Evolutionary conservation across 2,797 vertebrate genomes (phyloP), one percentile per base, ranked within the genome.

Genomic region (Characodon lateralis): DNA sequence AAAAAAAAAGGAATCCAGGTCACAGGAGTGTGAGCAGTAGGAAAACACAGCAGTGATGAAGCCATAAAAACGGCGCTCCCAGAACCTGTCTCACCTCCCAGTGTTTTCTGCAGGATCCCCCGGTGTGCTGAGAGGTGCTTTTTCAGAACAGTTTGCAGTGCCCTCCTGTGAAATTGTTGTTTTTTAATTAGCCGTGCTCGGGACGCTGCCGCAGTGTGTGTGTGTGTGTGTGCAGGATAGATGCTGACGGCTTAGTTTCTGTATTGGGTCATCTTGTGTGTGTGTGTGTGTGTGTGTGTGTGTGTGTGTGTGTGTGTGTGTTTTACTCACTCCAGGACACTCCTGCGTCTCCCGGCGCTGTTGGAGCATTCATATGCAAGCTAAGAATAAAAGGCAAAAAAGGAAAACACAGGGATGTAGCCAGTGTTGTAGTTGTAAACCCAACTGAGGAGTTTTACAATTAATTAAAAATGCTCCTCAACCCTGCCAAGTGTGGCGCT

Each of bases 171-270:
- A 93, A 95, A 93, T 93, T 96, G 94, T 96, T 96, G 94, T 95
- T 96, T 96, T 95, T 96, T 96, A 96, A 96, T 96, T 96, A 96
- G 94, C 92, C 82, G 79, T 91, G 91, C 91, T 94, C 76, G 87
- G 93, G 89, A 91, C 91, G 87, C 86, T 84, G 89, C 91, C 79
- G 87, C 87, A 73, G 84, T 80, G 89, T 86, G 85, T 31, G 59
- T 66, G 35, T 65, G 35, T 13, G 83, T 81, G 87, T 86, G 82
- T 78, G 79, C 74, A 46, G 78, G 84, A 88, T 90, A 94, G 92
- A 94, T 94, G 95, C 95, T 96, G 95, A 96, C 94, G 92, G 89
- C 90, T 92, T 82, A 88, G 77, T 94, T 95, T 94, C 90, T 92
- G 84, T 88, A 83, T 88, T 89, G 89, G 91, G 91, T 91, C 83